Evolutionary conservation across 2,888 invertebrate species (phyloP).

Genomic region (Yponomeuta malinellus): DNA sequence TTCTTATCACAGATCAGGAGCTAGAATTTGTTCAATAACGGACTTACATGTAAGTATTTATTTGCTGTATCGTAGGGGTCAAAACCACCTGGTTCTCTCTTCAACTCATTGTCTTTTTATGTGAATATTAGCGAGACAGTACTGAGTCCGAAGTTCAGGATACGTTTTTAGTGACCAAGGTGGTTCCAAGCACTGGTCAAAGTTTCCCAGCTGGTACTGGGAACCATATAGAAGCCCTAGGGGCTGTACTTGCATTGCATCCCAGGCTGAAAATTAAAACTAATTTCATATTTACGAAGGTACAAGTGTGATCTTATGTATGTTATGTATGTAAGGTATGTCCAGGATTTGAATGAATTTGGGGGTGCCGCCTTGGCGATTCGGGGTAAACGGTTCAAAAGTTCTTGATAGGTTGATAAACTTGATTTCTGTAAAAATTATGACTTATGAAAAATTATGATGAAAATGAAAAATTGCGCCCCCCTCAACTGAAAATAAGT

Average conservation of each 20-base stretch:
- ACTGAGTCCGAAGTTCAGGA: slow-evolving; percentile 23
- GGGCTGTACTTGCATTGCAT: slow-evolving; percentile 54
- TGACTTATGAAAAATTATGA: too few relatives aligned
- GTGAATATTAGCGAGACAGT: slow-evolving; percentile 32
- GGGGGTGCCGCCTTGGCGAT: too few relatives aligned
- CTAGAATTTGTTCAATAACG: neutral
- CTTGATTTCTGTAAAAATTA: too few relatives aligned
- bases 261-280: slow-evolving; percentile 52
- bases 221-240: slow-evolving; percentile 52
- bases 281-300: too few relatives aligned
- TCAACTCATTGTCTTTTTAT: slow-evolving; percentile 16
- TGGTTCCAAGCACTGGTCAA: slow-evolving; percentile 47
- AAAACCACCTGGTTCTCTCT: neutral
- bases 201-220: slow-evolving; percentile 58
- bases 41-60: slow-evolving; percentile 1
- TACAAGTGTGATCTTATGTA: too few relatives aligned
- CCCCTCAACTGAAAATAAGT: too few relatives aligned
- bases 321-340: too few relatives aligned
- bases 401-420: too few relatives aligned
- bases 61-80: neutral
- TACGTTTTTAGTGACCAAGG: slow-evolving; percentile 14
- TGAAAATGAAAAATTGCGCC: too few relatives aligned
- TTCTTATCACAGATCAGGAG: neutral
- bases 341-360: too few relatives aligned
- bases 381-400: too few relatives aligned